phyloP scores from a whole-genome alignment of 2,797 vertebrate genomes.

The Sandelia bainsii region DNA sequence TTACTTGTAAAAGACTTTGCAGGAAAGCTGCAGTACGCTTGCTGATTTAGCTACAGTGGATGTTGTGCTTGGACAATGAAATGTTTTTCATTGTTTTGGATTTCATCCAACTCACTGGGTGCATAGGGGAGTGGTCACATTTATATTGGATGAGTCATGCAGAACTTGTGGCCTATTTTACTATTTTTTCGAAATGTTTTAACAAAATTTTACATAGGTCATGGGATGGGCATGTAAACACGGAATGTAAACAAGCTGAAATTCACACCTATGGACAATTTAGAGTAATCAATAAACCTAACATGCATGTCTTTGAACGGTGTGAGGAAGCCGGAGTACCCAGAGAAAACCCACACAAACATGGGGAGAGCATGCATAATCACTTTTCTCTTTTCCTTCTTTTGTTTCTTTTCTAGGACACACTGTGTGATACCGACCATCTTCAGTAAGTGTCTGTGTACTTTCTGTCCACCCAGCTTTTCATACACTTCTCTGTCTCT shows the following conservation, averaged over 20 bases:
- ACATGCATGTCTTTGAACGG: too few species aligned
- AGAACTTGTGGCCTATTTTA: background rate
- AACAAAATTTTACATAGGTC: background rate
- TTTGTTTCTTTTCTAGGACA: conserved; percentile 65
- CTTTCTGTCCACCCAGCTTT: conserved; percentile 15
- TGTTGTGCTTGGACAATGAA: conserved; percentile 7
- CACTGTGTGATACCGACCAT: conserved; percentile 63
- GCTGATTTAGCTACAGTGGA: background rate
- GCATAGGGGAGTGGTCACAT: conserved; percentile 7
- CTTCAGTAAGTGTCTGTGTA: conserved; percentile 79
- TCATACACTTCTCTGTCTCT: conserved; percentile 4
- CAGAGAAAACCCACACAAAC: too few species aligned
- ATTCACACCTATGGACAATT: too few species aligned
- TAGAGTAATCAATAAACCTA: too few species aligned
- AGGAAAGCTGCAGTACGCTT: background rate
- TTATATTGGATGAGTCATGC: background rate
- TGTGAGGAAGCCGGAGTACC: too few species aligned
- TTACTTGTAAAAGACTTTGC: background rate
- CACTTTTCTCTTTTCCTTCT: conserved; percentile 17
- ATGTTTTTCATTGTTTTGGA: conserved; percentile 12
- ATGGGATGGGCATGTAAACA: background rate
- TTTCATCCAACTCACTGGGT: background rate
- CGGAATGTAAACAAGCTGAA: background rate
- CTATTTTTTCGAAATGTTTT: background rate
- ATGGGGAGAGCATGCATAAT: background rate